Evolutionary conservation across 2,888 invertebrate genomes (phyloP).

Genomic region (Galeopsomyia nigrocyanea): DNA sequence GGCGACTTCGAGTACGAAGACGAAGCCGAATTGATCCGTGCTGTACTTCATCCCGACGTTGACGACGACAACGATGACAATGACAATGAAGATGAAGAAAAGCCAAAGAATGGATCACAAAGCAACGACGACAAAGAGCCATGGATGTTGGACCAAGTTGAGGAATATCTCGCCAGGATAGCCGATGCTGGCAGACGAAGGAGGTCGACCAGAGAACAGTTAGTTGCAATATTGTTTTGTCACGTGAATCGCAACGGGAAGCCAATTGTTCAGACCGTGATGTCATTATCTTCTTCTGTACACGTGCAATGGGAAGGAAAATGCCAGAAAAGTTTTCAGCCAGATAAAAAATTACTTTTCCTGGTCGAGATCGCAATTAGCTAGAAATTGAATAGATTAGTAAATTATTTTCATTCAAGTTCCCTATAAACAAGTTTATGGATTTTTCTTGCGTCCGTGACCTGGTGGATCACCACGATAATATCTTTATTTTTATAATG

Average conservation of each 20-base stretch:
- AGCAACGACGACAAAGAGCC: constrained; percentile 52
- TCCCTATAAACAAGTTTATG: too few species aligned
- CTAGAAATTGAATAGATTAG: too few species aligned
- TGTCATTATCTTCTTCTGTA: too few species aligned
- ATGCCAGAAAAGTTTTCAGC: too few species aligned
- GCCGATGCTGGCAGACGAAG: constrained; percentile 9
- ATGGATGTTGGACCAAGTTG: constrained; percentile 64
- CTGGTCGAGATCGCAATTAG: too few species aligned
- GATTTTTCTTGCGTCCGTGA: background rate
- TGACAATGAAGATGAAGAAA: constrained; percentile 20
- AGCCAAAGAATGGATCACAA: background rate
- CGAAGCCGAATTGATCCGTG: constrained; percentile 66
- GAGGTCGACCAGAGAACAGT: constrained; percentile 22
- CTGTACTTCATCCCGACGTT: constrained; percentile 53
- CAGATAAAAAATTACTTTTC: too few species aligned
- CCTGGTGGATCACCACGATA: too few species aligned
- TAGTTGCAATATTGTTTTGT: constrained; percentile 16
- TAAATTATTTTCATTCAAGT: too few species aligned
- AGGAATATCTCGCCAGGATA: constrained; percentile 60
- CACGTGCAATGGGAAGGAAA: too few species aligned
- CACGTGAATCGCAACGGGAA: background rate
- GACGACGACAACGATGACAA: constrained; percentile 21
- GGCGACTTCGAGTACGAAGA: constrained; percentile 74
- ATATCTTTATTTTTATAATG: too few species aligned
- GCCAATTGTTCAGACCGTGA: too few species aligned